A percentile compares a stretch with the other conserved stretches of the same genome.
Evolutionary conservation across 2,797 vertebrate species (phyloP).

Genomic region (Philypnodon macrostomus): DNA sequence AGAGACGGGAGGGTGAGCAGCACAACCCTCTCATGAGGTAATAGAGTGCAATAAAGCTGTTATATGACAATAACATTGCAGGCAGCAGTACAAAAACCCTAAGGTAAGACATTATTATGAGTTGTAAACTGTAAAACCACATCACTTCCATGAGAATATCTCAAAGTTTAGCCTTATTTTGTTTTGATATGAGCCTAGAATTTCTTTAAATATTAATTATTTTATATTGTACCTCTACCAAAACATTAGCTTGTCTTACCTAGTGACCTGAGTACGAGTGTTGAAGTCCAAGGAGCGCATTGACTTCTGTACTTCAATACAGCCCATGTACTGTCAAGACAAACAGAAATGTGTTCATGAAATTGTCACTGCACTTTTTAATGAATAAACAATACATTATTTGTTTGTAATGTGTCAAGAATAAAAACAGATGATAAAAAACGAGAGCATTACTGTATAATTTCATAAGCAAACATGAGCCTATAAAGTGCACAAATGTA

Average conservation of each 20-base stretch:
- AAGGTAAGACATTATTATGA: too few species aligned
- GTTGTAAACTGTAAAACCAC: too few species aligned
- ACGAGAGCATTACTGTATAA: background rate
- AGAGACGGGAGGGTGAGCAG: constrained; percentile 37
- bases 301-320: constrained; percentile 93
- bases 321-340: constrained; percentile 91
- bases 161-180: background rate
- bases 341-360: background rate
- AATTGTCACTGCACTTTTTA: too few species aligned
- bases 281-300: constrained; percentile 97
- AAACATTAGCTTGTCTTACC: constrained; percentile 70
- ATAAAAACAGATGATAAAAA: background rate
- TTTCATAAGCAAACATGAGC: constrained; percentile 14
- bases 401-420: too few species aligned
- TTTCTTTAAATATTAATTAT: background rate
- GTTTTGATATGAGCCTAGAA: background rate
- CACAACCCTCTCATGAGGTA: constrained; percentile 26
- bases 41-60: constrained; percentile 24
- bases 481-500: constrained; percentile 20
- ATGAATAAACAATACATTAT: too few species aligned
- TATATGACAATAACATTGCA: constrained; percentile 57
- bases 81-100: constrained; percentile 30
- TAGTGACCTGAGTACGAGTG: constrained; percentile 94
- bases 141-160: too few species aligned
- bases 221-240: constrained; percentile 10